Percentiles rank a stretch among this genome's conserved stretches.
Evolutionary conservation across 2,888 invertebrate species (phyloP).

Genomic region (Noctua comes): DNA sequence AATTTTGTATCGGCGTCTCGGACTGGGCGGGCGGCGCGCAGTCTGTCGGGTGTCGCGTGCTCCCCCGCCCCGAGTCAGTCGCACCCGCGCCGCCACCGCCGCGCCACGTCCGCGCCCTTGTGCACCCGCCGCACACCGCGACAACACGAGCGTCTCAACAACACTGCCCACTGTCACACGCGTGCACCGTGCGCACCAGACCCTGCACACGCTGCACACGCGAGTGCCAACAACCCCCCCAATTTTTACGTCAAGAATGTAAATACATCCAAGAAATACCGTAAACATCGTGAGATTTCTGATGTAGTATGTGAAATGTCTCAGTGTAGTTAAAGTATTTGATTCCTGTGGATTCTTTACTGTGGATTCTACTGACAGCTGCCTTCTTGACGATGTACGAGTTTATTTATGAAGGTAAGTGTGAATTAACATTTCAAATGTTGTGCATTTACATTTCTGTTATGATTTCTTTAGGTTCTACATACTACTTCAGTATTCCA

Average conservation of each 20-base stretch:
- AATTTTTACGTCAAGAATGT: constrained; percentile 63
- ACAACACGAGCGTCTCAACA: constrained; percentile 71
- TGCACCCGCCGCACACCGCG: constrained; percentile 76
- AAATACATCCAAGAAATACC: constrained; percentile 71
- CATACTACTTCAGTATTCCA: constrained; percentile 1
- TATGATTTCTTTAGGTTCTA: constrained; percentile 20
- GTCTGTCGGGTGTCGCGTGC: constrained; percentile 70
- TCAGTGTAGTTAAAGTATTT: constrained; percentile 78
- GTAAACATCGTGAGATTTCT: constrained; percentile 76
- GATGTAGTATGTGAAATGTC: constrained; percentile 72
- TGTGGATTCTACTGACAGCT: constrained; percentile 71
- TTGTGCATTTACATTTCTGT: constrained; percentile 41
- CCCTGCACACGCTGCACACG: constrained; percentile 53
- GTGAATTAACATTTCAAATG: constrained; percentile 39
- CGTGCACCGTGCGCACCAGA: constrained; percentile 62
- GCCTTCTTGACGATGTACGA: constrained; percentile 64
- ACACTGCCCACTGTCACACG: constrained; percentile 62
- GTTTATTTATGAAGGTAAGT: constrained; percentile 72
- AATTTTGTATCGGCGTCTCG: constrained; percentile 88
- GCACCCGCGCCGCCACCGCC: constrained; percentile 79
- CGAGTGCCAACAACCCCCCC: constrained; percentile 51
- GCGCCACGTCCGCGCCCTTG: constrained; percentile 76
- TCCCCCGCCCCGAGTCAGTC: constrained; percentile 84
- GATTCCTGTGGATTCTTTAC: constrained; percentile 78
- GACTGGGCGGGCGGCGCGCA: constrained; percentile 83